These are phyloP conservation scores for Sinocyclocheilus grahami DNA, from an alignment of 2,113 vertebrate genomes.

Conservation along the genomic window DNA sequence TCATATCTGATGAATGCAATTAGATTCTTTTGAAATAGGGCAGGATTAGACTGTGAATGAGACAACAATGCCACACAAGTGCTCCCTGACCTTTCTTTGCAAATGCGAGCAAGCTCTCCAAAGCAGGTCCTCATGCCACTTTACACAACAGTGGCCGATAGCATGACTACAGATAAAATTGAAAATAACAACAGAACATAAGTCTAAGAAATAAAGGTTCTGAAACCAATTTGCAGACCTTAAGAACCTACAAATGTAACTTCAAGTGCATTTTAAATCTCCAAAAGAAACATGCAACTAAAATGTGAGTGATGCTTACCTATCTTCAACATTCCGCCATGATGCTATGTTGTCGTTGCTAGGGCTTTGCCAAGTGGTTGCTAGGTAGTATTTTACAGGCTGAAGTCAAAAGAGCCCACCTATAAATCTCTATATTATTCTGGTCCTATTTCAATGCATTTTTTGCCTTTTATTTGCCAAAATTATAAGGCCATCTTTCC, in stretches of 20 bases:
- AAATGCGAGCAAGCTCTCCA: conserved; percentile 40
- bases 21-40: conserved; percentile 53
- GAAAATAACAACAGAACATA: conserved; percentile 18
- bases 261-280: neutral
- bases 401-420: neutral
- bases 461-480: neutral
- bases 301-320: neutral
- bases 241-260: neutral
- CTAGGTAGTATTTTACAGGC: neutral
- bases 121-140: conserved; percentile 28
- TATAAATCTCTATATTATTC: neutral
- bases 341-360: neutral
- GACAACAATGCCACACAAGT: conserved; percentile 60
- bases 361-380: neutral
- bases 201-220: neutral
- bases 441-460: neutral
- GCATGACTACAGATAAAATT: conserved; percentile 38
- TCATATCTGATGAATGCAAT: conserved; percentile 42
- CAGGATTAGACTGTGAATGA: conserved; percentile 64
- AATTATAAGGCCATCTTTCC: neutral
- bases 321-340: neutral
- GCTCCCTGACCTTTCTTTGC: conserved; percentile 58
- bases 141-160: neutral
- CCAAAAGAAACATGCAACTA: neutral
- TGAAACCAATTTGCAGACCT: too few species aligned